A percentile compares a stretch with the other conserved stretches of the same genome.
Evolutionary conservation across 2,888 invertebrate genomes (phyloP).

Genomic region (Adela reaumurella): DNA sequence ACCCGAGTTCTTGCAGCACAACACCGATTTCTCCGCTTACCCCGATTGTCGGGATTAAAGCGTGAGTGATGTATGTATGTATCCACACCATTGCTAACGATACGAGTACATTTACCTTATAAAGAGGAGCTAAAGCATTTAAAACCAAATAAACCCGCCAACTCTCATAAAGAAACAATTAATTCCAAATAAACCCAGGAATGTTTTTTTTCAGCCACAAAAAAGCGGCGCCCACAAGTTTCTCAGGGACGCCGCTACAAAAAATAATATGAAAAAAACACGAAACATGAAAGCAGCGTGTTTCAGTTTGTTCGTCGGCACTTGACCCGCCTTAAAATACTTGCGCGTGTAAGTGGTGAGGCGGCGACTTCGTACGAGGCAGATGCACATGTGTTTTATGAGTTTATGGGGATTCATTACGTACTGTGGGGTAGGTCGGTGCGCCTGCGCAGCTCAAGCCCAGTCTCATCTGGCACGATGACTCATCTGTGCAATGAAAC

Average conservation of each 20-base stretch:
- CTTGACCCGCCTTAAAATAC: not conserved
- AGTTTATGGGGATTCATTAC: not conserved
- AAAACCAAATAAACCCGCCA: too few species aligned
- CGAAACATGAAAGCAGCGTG: not conserved
- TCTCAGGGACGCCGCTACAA: not conserved
- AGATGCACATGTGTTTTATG: not conserved
- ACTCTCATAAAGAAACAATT: not conserved
- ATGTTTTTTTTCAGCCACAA: not conserved
- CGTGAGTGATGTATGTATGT: too few species aligned
- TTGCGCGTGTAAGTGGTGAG: not conserved
- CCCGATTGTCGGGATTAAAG: too few species aligned
- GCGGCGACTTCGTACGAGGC: not conserved
- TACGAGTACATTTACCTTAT: too few species aligned
- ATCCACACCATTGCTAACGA: too few species aligned
- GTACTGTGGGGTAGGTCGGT: not conserved
- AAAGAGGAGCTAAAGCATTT: too few species aligned
- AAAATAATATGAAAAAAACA: not conserved
- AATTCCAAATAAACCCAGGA: not conserved
- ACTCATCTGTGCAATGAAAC: too few species aligned
- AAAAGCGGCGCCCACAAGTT: not conserved
- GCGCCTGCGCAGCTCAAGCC: too few species aligned
- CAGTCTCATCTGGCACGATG: too few species aligned
- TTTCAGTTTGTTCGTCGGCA: not conserved
- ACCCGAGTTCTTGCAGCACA: too few species aligned
- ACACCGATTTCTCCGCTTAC: too few species aligned